phyloP scores from a whole-genome alignment of 2,888 invertebrate species.

The Magallana nippona region DNA sequence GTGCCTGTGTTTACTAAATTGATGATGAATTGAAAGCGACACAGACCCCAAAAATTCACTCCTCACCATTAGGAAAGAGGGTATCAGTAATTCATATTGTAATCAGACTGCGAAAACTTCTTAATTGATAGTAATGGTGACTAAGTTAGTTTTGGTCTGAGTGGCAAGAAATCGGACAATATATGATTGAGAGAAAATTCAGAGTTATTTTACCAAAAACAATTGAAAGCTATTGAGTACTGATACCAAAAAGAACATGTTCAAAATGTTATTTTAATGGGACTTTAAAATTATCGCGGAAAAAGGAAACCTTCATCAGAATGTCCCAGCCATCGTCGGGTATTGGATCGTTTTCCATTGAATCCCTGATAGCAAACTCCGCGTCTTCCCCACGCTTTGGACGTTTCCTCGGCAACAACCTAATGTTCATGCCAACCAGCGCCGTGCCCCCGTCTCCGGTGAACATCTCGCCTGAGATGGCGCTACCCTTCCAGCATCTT shows the following conservation, averaged over 20 bases:
- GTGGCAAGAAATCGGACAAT: neutral
- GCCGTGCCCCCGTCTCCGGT: conserved; percentile 51
- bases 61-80: conserved; percentile 41
- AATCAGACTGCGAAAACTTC: neutral
- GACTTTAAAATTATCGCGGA: neutral
- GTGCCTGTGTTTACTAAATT: conserved; percentile 42
- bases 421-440: conserved; percentile 63
- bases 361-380: conserved; percentile 65
- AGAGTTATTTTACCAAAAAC: neutral
- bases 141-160: neutral
- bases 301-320: neutral
- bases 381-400: conserved; percentile 56
- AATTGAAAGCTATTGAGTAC: neutral
- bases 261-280: neutral
- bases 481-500: conserved; percentile 42
- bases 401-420: conserved; percentile 63
- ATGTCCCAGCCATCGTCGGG: conserved; percentile 62
- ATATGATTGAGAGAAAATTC: neutral
- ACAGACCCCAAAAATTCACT: conserved; percentile 31
- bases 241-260: neutral
- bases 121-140: conserved; percentile 9
- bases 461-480: conserved; percentile 34
- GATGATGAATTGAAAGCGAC: conserved; percentile 46
- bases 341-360: conserved; percentile 67
- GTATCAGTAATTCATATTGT: neutral